Conservation (phyloP, 2,113 vertebrate species). For the human (Homo sapiens) region GRCh38 chr2:28537001-28537500, state of each 20-base stretch:
- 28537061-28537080: neutral
- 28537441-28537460: no score
- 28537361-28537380: neutral
- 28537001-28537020: neutral
- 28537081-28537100: neutral
- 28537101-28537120: neutral
- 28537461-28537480: no score
- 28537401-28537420: neutral
- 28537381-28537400: neutral
- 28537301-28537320: constrained; percentile 13
- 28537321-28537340: constrained; percentile 56
- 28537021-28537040: neutral
- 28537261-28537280: neutral
- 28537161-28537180: neutral
- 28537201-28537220: neutral
- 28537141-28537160: neutral
- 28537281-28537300: neutral
- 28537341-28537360: no score
- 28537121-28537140: neutral
- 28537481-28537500: no score
- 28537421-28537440: no score
- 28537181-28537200: neutral
- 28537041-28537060: neutral
- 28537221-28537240: constrained; percentile 54
- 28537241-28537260: neutral